Evolutionary conservation across 35 echinoderm and acorn worm genomes (phyloP), one percentile per base, ranked within the genome.

Genomic region (Ophiothrix spiculata): DNA sequence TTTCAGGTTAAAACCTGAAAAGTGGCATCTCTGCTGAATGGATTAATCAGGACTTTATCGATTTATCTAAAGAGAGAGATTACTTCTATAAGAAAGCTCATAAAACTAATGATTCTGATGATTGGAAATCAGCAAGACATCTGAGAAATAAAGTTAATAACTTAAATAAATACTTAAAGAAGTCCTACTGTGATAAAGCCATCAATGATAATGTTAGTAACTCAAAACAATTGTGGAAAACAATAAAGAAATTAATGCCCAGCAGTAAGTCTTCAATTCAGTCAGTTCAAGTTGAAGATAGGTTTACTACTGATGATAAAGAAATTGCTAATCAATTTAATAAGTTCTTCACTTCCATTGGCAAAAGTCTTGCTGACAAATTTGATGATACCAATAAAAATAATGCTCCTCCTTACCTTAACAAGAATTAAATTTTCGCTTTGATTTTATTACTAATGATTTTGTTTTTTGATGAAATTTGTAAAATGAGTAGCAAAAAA

Each of bases 401-500:
- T n/a, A n/a, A 4, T 31, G 32, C 32, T 31, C 23, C 32, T 25
- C 60, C 23, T 21, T 25, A 69, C 21, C 12, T 11, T 31, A 64
- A 19, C 31, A 19, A 25, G 21, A 64, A 64, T 64, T 31, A 25
- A 0, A 64, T 1, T 64, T 64, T 64, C 21, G 21, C 31, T 31
- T 64, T 64, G 60, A 64, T 0, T 25, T 31, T 25, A 19, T 64
- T 31, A 64, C 21, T 31, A 31, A 64, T 25, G 60, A 64, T 19
- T 64, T 64, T 64, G 60, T 80, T 64, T 19, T 25, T 25, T 25
- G 31, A 64, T 19, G 60, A 64, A 40, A 46, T 82, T 45, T 8
- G n/a, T 25, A 41, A 54, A 82, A 82, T 46, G 28, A 16, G 39
- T 82, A 35, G 45, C 31, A 56, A 56, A 32, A 82, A 82, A 19